Percentiles rank a stretch among this genome's conserved stretches.
These are phyloP conservation scores for Chrysina gloriosa DNA, from an alignment of 2,888 invertebrate genomes.

Conservation along the genomic window DNA sequence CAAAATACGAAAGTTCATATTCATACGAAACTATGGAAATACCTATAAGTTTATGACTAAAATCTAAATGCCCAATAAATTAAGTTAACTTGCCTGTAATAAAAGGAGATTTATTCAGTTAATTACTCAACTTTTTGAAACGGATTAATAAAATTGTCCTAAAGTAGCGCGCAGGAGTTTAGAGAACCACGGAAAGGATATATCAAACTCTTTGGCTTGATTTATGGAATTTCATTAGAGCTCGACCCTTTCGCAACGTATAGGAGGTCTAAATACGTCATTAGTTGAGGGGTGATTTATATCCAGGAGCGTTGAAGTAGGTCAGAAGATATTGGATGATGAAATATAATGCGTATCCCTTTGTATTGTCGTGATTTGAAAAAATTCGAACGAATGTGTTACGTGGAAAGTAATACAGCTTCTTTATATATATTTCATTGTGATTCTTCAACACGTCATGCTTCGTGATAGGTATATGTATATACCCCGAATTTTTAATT, in stretches of 20 bases:
- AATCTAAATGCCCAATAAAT: conserved; percentile 8
- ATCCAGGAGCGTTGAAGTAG: conserved; percentile 33
- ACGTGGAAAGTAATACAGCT: neutral
- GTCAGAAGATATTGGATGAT: conserved; percentile 36
- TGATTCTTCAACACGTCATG: no score
- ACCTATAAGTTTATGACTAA: no score
- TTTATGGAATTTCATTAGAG: conserved; percentile 39
- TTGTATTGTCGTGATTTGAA: conserved; percentile 25
- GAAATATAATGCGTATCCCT: conserved; percentile 29
- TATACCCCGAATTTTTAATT: no score
- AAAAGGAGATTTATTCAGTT: conserved; percentile 35
- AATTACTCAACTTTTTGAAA: conserved; percentile 37
- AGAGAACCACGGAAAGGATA: conserved; percentile 22
- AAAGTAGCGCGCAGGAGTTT: conserved; percentile 30
- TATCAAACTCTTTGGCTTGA: conserved; percentile 36
- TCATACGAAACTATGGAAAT: no score
- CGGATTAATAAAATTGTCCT: conserved; percentile 37
- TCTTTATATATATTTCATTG: neutral
- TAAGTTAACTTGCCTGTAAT: conserved; percentile 18
- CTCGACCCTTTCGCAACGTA: conserved; percentile 37
- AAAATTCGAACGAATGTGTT: conserved; percentile 4
- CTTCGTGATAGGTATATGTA: no score
- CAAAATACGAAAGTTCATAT: no score
- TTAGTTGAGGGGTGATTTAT: conserved; percentile 37
- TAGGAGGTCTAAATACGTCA: conserved; percentile 38